Evolutionary conservation across 2,113 vertebrate genomes (phyloP).

Genomic region (Microtus ochrogaster): DNA sequence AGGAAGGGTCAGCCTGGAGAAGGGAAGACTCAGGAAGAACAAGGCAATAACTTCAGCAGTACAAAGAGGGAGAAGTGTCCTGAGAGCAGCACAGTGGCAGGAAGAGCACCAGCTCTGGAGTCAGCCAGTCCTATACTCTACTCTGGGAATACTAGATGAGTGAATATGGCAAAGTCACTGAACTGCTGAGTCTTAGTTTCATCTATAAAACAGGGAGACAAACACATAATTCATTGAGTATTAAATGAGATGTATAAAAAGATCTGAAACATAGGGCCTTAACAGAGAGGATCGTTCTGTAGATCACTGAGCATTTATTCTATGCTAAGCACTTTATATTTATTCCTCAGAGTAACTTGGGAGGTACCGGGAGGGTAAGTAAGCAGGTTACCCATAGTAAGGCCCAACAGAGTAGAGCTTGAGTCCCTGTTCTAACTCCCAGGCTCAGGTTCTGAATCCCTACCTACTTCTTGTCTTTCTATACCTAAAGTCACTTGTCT

Average conservation of each 20-base stretch:
- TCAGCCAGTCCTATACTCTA: background rate
- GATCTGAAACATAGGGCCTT: background rate
- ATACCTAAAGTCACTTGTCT: background rate
- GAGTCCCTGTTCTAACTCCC: background rate
- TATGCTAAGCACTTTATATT: background rate
- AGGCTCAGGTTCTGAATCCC: background rate
- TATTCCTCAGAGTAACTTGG: background rate
- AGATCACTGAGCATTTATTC: background rate
- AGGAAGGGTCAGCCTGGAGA: background rate
- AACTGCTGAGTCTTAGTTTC: background rate
- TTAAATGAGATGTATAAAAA: background rate
- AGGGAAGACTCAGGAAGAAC: conserved; percentile 4
- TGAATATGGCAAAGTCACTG: background rate
- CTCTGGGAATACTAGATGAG: background rate
- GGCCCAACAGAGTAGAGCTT: background rate
- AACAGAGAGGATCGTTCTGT: background rate
- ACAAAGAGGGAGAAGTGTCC: background rate
- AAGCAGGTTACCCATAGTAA: background rate
- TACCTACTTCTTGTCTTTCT: background rate
- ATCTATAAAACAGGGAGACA: background rate
- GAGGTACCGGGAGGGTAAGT: background rate
- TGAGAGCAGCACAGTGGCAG: background rate
- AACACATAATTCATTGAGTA: background rate
- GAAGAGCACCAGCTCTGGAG: background rate
- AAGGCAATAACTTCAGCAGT: background rate